phyloP scores from a whole-genome alignment of 2,797 vertebrate genomes.

The Chloroceryle amazona region DNA sequence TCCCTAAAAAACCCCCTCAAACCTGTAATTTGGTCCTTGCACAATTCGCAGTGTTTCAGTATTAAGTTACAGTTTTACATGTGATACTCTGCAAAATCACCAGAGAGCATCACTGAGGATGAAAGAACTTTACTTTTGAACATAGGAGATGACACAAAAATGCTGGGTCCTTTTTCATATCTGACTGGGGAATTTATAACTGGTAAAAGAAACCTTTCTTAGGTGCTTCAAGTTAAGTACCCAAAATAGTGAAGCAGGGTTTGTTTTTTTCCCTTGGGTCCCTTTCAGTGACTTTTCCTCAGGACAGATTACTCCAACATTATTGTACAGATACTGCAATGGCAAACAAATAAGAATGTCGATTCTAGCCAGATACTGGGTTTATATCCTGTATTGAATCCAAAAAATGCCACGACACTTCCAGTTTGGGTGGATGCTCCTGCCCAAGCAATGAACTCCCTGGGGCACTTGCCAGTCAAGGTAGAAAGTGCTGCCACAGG shows the following conservation, averaged over 20 bases:
- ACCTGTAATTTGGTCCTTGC: not conserved
- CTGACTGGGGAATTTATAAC: not conserved
- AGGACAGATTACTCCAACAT: not conserved
- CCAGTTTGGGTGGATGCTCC: not conserved
- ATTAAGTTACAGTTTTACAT: not conserved
- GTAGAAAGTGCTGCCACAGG: not conserved
- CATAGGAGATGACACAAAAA: accelerated
- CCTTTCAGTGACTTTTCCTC: not conserved
- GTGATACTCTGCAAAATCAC: not conserved
- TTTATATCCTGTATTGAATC: not conserved
- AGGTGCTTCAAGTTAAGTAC: not conserved
- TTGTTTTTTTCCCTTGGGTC: not conserved
- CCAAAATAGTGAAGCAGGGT: not conserved
- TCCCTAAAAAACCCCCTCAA: not conserved
- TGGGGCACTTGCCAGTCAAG: not conserved
- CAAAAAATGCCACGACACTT: not conserved
- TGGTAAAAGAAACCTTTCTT: not conserved
- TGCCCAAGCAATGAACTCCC: not conserved
- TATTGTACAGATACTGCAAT: not conserved
- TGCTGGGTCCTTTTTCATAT: not conserved
- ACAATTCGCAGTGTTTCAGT: not conserved
- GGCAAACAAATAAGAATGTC: not conserved
- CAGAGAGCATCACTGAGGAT: not conserved
- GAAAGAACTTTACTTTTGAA: not conserved
- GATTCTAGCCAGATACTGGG: not conserved